Evolutionary conservation across 2,797 vertebrate species (phyloP).

Genomic region (Triplophysa yarkandensis): DNA sequence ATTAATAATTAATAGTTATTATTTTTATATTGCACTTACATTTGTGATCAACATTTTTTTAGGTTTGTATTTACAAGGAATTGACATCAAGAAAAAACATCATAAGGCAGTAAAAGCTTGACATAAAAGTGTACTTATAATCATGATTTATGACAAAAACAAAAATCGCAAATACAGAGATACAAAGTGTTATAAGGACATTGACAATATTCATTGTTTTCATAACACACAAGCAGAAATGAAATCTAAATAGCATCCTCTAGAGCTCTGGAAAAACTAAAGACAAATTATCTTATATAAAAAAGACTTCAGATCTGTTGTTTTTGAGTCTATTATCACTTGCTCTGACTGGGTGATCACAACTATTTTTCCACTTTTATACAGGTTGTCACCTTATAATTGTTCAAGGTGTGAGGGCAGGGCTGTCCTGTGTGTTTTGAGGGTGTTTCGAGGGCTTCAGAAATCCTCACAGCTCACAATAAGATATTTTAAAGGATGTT

Average conservation of each 20-base stretch:
- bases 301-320: conserved; percentile 9
- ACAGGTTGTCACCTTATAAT: not conserved
- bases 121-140: too few relatives aligned
- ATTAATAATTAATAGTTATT: too few relatives aligned
- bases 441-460: conserved; percentile 16
- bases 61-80: too few relatives aligned
- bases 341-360: not conserved
- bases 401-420: not conserved
- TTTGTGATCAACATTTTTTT: too few relatives aligned
- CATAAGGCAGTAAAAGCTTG: too few relatives aligned
- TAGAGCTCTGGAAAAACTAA: conserved; percentile 10
- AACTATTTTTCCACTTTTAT: conserved; percentile 5
- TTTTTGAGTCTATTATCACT: not conserved
- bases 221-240: not conserved
- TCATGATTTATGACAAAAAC: too few relatives aligned
- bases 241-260: not conserved
- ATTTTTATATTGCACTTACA: too few relatives aligned
- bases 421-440: not conserved
- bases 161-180: too few relatives aligned
- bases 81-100: too few relatives aligned
- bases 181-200: too few relatives aligned
- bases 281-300: conserved; percentile 18
- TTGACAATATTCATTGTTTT: not conserved
- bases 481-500: too few relatives aligned
- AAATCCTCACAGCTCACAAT: too few relatives aligned